Evolutionary conservation across 2,888 invertebrate species (phyloP), one percentile per base, ranked within the genome.

Genomic region (Campaea margaritaria): DNA sequence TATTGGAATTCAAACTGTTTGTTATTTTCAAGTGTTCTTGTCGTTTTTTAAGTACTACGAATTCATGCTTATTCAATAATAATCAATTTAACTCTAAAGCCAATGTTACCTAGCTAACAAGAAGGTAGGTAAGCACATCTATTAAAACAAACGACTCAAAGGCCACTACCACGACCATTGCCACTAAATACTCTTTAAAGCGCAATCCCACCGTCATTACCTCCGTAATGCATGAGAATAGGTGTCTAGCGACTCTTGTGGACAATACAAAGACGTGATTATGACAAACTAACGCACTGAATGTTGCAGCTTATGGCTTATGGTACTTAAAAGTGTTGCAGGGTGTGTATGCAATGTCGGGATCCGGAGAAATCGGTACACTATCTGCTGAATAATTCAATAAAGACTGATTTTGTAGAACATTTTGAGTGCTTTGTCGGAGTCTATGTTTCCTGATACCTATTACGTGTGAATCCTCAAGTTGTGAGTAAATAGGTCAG

Each of bases 221-320:
- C 58, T 62, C 34, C 31, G 58, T 63, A 66, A 64, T 64, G 62
- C 64, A 69, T 64, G 67, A 47, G 62, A 65, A 70, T 66, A 62
- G 64, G 67, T 60, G 64, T 59, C 67, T 62, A 48, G 62, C 21
- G 59, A 39, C 51, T 42, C 45, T 42, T 28, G 61, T 51, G 56
- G 56, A 56, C 62, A 67, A 67, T 63, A 59, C 58, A 61, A 62
- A 66, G 63, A 70, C 67, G 69, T 67, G 60, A 66, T 69, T 69
- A 69, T 70, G 70, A 70, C 67, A 67, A 69, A 67, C 65, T 65
- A 63, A 67, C 54, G 52, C 57, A 57, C 62, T 67, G 62, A 70
- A 59, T 58, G 50, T 49, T 65, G 52, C 48, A 43, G 36, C 48
- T 7, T 45, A 38, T 43, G 28, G 38, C 39, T 3, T n/a, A 8